Conservation (phyloP, 1,140 invertebrate species). For the Drosophila bipectinata region DNA sequence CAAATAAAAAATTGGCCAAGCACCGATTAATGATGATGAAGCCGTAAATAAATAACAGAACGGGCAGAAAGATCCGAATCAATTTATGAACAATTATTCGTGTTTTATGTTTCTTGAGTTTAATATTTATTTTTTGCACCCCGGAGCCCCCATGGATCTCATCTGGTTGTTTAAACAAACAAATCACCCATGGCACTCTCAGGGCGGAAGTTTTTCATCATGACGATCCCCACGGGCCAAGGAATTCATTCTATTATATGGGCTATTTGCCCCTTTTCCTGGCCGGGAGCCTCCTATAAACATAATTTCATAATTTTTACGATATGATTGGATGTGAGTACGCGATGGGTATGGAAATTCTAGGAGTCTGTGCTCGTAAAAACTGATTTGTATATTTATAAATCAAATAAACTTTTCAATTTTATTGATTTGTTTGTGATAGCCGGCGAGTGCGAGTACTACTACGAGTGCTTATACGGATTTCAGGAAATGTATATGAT, state of each 20-base stretch:
- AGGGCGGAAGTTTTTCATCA: slow-evolving; percentile 69
- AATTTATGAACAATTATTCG: slow-evolving; percentile 45
- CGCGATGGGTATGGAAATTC: slow-evolving; percentile 24
- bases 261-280: neutral
- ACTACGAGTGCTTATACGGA: slow-evolving; percentile 36
- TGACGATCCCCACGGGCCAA: slow-evolving; percentile 48
- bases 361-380: slow-evolving; percentile 46
- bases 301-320: slow-evolving; percentile 75
- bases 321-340: slow-evolving; percentile 48
- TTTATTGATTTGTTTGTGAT: slow-evolving; percentile 77
- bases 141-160: slow-evolving; percentile 1
- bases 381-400: slow-evolving; percentile 79
- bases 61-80: neutral
- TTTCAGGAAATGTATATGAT: slow-evolving; percentile 24
- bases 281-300: slow-evolving; percentile 18
- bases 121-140: slow-evolving; percentile 26
- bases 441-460: neutral
- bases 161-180: slow-evolving; percentile 31
- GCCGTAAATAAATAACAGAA: slow-evolving; percentile 30
- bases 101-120: slow-evolving; percentile 61
- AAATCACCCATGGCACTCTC: slow-evolving; percentile 6
- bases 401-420: slow-evolving; percentile 70
- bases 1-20: slow-evolving; percentile 13
- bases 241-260: slow-evolving; percentile 30
- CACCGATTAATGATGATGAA: slow-evolving; percentile 34